Conservation (phyloP, 2,113 vertebrate species). For the Terrapene triunguis region DNA sequence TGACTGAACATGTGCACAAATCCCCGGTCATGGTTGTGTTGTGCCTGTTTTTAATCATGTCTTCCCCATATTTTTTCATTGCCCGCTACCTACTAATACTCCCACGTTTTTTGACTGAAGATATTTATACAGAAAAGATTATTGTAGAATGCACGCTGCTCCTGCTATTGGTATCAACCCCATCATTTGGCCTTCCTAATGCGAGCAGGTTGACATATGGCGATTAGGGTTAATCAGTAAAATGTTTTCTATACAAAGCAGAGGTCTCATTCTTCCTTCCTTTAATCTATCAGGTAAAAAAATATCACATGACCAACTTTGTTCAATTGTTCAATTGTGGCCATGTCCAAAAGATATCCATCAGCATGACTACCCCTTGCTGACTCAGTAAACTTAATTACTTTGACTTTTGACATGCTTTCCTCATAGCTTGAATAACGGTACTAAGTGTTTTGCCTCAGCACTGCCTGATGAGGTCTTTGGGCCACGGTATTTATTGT, state of each 20-base stretch:
- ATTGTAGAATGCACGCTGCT: not conserved
- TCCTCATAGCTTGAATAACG: not conserved
- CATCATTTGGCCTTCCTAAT: not conserved
- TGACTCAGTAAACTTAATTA: not conserved
- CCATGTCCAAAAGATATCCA: not conserved
- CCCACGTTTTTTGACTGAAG: not conserved
- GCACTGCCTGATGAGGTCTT: not conserved
- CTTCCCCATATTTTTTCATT: not conserved
- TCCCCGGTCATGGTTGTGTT: fast-evolving
- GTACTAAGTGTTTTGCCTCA: not conserved
- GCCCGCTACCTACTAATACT: not conserved
- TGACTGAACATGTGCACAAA: not conserved
- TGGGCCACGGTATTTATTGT: not conserved
- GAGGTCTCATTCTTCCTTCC: not conserved
- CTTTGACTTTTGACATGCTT: not conserved
- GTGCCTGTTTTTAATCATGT: fast-evolving
- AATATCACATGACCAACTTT: fast-evolving
- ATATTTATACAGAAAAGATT: not conserved
- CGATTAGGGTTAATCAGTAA: not conserved
- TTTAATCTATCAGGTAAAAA: not conserved
- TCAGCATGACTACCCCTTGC: not conserved
- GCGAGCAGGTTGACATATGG: not conserved
- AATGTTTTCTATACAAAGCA: not conserved
- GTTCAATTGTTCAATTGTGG: fast-evolving
- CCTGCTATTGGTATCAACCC: not conserved